phyloP scores from a whole-genome alignment of 2,113 vertebrate genomes.

The Thryonomys swinderianus region DNA sequence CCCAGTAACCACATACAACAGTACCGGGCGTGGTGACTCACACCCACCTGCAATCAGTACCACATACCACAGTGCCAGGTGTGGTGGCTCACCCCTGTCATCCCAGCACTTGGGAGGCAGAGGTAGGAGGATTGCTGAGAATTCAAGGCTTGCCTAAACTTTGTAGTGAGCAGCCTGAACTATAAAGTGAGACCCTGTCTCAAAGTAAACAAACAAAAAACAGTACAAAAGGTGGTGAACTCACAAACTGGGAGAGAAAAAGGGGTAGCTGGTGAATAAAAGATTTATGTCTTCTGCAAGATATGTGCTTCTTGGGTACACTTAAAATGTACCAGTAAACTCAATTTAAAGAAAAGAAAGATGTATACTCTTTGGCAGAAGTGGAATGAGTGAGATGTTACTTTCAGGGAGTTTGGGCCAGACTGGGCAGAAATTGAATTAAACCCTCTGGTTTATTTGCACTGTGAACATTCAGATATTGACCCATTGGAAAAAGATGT shows the following conservation, averaged over 20 bases:
- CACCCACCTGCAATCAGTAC: too few species aligned
- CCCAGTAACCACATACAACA: too few species aligned
- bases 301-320: neutral
- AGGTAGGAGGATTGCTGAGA: too few species aligned
- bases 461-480: slow-evolving; percentile 25
- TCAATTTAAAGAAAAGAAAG: too few species aligned
- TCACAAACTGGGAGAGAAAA: neutral
- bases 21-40: too few species aligned
- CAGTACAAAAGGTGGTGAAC: neutral
- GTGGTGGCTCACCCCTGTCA: too few species aligned
- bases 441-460: neutral
- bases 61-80: too few species aligned
- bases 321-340: too few species aligned
- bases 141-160: too few species aligned
- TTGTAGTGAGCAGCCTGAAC: too few species aligned
- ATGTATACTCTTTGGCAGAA: neutral
- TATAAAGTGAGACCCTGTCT: too few species aligned
- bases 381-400: neutral
- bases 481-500: neutral
- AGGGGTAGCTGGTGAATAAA: neutral
- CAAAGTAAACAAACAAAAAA: neutral
- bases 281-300: neutral
- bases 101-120: too few species aligned
- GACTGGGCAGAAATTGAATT: neutral
- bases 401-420: neutral